These are phyloP conservation scores for Pteruthius melanotis DNA, from an alignment of 2,113 vertebrate genomes.

Conservation along the genomic window DNA sequence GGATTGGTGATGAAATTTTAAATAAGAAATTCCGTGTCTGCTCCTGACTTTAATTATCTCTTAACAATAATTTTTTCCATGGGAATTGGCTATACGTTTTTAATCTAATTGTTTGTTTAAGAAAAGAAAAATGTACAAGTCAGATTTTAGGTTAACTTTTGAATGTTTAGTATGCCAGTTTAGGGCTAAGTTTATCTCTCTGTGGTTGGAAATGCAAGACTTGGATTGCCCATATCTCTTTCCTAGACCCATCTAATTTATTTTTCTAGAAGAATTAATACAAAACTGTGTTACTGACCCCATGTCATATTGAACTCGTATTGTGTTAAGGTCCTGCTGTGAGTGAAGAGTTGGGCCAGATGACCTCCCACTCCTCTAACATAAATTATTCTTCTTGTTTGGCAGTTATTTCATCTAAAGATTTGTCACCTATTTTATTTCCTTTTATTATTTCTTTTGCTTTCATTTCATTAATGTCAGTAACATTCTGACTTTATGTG, in stretches of 20 bases:
- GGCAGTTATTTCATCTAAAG: background rate
- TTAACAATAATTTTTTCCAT: background rate
- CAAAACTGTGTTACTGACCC: conserved; percentile 1
- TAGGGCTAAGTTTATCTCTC: background rate
- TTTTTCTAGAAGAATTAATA: background rate
- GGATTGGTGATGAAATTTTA: background rate
- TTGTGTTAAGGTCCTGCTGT: background rate
- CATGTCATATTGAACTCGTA: background rate
- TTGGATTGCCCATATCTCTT: background rate
- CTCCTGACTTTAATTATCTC: background rate
- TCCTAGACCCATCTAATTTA: background rate
- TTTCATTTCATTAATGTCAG: background rate
- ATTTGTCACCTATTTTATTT: background rate
- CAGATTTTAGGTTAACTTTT: background rate
- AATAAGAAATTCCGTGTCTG: background rate
- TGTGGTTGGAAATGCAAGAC: background rate
- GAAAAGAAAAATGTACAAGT: background rate
- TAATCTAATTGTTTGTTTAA: background rate
- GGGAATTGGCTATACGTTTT: background rate
- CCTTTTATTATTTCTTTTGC: background rate
- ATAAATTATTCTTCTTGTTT: conserved; percentile 3
- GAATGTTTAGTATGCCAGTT: background rate
- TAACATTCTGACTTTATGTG: no score
- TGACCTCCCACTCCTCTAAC: background rate
- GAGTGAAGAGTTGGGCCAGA: background rate